These are phyloP conservation scores for Cranoglanis bouderius DNA, from an alignment of 2,113 vertebrate genomes.

Conservation along the genomic window DNA sequence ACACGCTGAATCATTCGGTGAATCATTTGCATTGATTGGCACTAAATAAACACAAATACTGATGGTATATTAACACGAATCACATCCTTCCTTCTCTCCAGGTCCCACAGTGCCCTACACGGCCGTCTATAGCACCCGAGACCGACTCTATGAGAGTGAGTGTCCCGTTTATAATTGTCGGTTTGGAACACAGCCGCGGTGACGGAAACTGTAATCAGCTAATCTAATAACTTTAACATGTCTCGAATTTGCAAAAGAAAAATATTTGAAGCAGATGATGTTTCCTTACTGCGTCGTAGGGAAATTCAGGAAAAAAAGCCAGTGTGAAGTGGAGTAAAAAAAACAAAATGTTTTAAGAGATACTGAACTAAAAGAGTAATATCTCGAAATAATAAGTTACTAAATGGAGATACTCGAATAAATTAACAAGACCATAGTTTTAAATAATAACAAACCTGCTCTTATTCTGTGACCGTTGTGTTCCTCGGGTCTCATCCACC, in stretches of 20 bases:
- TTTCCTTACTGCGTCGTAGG: neutral
- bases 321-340: too few relatives aligned
- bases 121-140: slow-evolving; percentile 79
- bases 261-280: neutral
- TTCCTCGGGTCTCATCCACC: neutral
- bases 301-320: neutral
- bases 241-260: neutral
- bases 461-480: neutral
- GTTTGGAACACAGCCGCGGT: neutral
- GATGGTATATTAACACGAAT: neutral
- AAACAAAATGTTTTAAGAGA: neutral
- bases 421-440: neutral
- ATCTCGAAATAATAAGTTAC: neutral
- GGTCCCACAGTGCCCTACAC: slow-evolving; percentile 88
- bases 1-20: neutral
- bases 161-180: slow-evolving; percentile 23
- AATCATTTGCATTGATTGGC: neutral
- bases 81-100: slow-evolving; percentile 57
- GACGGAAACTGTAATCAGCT: neutral
- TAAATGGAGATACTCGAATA: neutral
- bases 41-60: neutral
- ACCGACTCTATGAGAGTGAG: slow-evolving; percentile 82
- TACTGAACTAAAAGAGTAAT: neutral
- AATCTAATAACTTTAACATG: neutral
- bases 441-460: neutral